phyloP scores from a whole-genome alignment of 2,113 vertebrate species.

The Perognathus longimembris region DNA sequence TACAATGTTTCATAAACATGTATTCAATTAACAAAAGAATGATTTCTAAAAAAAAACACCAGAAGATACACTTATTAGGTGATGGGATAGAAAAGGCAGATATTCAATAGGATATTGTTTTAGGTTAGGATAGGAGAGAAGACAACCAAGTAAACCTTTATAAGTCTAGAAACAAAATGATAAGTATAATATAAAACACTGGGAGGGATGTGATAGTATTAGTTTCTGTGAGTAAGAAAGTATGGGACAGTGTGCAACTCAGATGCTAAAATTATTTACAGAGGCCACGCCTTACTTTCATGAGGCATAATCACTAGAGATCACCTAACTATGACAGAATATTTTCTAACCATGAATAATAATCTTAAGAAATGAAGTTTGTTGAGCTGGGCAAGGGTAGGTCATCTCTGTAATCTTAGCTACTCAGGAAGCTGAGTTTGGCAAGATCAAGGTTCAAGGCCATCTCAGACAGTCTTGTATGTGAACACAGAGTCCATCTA shows the following conservation, averaged over 20 bases:
- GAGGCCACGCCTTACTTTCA: neutral
- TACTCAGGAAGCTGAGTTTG: too few species aligned
- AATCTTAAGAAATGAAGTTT: constrained; percentile 1
- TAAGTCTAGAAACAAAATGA: neutral
- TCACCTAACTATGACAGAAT: neutral
- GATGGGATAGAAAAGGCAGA: neutral
- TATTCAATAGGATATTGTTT: constrained; percentile 14
- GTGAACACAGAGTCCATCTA: too few species aligned
- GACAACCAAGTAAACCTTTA: neutral
- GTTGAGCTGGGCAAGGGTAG: too few species aligned
- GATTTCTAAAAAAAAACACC: neutral
- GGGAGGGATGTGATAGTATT: neutral
- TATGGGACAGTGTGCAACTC: neutral
- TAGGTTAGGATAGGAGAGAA: neutral
- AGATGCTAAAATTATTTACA: neutral
- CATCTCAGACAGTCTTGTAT: too few species aligned
- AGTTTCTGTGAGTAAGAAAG: neutral
- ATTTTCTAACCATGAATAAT: neutral
- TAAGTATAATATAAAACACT: neutral
- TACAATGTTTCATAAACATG: neutral
- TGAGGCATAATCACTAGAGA: neutral
- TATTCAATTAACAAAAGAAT: neutral
- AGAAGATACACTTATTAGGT: neutral
- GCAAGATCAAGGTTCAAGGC: too few species aligned
- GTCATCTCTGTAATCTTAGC: too few species aligned